phyloP scores from a whole-genome alignment of 2,113 vertebrate genomes.

The Grammomys dolichurus region DNA sequence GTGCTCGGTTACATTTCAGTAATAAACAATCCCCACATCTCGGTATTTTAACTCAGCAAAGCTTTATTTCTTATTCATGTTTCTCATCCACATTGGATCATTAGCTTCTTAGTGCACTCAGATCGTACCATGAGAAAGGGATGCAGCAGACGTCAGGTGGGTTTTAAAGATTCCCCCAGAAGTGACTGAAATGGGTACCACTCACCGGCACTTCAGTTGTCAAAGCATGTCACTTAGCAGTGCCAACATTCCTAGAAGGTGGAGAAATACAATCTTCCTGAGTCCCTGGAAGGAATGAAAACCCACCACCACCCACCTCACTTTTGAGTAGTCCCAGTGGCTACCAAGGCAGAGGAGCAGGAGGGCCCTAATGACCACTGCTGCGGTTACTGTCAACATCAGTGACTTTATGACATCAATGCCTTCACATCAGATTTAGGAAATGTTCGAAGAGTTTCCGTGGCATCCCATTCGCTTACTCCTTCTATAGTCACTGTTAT shows the following conservation, averaged over 20 bases:
- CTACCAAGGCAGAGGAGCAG: neutral
- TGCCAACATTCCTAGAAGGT: neutral
- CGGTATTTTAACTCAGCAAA: neutral
- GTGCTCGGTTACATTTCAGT: neutral
- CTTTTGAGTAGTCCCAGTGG: neutral
- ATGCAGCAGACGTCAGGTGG: neutral
- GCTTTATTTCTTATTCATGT: constrained; percentile 47
- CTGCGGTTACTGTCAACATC: neutral
- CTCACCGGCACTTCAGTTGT: neutral
- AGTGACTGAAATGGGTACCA: neutral
- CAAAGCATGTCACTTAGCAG: neutral
- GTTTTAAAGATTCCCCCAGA: constrained; percentile 32
- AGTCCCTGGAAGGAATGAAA: neutral
- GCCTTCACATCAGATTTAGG: neutral
- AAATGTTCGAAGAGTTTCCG: neutral
- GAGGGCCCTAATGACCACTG: neutral
- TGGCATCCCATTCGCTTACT: neutral
- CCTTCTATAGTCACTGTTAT: neutral
- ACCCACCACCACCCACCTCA: too few species aligned
- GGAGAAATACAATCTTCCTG: neutral
- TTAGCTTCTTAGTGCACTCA: constrained; percentile 1
- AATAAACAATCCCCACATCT: constrained; percentile 33
- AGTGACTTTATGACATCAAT: neutral
- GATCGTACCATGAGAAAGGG: neutral
- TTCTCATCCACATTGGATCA: neutral